phyloP scores from a whole-genome alignment of 2,113 vertebrate genomes.

The Nicator chloris region DNA sequence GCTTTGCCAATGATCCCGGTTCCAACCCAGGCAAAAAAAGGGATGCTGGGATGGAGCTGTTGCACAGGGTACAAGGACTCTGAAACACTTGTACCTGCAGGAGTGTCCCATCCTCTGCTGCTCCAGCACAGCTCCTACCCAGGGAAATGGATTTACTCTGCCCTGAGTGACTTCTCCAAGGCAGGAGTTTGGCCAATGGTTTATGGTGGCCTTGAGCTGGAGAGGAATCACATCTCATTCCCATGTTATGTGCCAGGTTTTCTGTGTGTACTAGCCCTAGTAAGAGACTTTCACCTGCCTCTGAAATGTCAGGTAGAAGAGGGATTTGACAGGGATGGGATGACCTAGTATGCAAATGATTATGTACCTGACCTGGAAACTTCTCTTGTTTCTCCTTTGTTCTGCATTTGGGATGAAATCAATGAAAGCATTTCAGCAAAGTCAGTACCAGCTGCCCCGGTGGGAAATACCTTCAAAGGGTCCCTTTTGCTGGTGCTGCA shows the following conservation, averaged over 20 bases:
- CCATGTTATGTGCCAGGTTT: not conserved
- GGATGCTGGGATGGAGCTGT: not conserved
- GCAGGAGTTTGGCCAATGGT: not conserved
- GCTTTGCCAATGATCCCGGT: not conserved
- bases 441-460: not conserved
- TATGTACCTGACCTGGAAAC: not conserved
- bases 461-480: conserved; percentile 44
- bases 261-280: not conserved
- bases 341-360: conserved; percentile 46
- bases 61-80: not conserved
- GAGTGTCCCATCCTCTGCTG: fast-evolving
- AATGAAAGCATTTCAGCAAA: conserved; percentile 18
- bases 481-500: not conserved
- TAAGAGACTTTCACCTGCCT: not conserved
- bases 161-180: not conserved
- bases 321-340: not conserved
- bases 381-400: conserved; percentile 28
- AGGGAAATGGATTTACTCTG: not conserved
- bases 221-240: not conserved
- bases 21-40: not conserved
- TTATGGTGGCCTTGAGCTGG: not conserved
- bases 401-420: conserved; percentile 9
- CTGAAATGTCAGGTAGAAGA: not conserved
- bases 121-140: not conserved
- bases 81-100: not conserved